phyloP scores from a whole-genome alignment of 2,113 vertebrate species.

The Herpetotheres cachinnans region DNA sequence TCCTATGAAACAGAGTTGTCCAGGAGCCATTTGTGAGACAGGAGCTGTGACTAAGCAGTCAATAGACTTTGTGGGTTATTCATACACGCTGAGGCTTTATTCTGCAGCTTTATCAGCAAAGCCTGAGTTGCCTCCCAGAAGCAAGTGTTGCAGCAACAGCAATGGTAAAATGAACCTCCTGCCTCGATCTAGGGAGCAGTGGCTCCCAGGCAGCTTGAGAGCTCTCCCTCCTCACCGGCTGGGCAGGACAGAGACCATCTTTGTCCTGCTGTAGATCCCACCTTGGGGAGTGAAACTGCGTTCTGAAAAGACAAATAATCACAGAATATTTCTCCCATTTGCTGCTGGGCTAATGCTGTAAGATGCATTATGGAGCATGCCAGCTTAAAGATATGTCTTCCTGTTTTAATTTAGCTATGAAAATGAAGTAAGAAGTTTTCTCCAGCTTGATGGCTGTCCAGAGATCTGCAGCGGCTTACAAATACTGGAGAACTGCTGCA shows the following conservation, averaged over 20 bases:
- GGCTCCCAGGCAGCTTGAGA: background rate
- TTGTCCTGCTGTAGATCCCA: background rate
- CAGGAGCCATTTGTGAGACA: background rate
- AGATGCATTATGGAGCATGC: background rate
- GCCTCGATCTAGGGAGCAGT: background rate
- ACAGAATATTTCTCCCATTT: background rate
- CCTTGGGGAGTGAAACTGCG: background rate
- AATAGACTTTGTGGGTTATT: background rate
- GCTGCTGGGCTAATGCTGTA: background rate
- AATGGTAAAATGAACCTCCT: background rate
- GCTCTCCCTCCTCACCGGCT: background rate
- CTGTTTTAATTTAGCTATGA: conserved; percentile 47
- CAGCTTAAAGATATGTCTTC: background rate
- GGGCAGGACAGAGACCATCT: background rate
- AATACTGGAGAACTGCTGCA: conserved; percentile 29
- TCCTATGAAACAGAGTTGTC: background rate
- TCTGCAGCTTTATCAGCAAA: background rate
- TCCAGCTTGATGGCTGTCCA: background rate
- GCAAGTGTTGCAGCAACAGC: background rate
- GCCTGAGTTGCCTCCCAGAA: background rate
- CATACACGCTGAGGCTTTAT: background rate
- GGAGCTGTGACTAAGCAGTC: background rate
- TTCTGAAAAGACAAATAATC: background rate
- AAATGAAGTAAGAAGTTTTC: background rate
- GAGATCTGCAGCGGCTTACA: background rate